Evolutionary conservation across 2,797 vertebrate genomes (phyloP).

Genomic region (Darevskia mixta): DNA sequence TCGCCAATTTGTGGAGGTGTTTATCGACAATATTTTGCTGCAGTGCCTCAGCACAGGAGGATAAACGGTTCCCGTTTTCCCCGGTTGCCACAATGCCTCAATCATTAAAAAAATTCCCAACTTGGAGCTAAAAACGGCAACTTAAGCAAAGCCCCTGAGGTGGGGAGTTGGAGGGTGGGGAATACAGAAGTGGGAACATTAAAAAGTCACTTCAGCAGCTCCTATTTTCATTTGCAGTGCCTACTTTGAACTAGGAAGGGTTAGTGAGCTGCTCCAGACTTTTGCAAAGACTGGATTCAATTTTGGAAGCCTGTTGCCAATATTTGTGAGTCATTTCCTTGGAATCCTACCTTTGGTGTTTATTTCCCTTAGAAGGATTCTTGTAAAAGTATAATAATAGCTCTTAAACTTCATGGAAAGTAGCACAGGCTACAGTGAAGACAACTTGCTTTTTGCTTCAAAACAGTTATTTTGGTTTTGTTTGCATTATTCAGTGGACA

Average conservation of each 20-base stretch:
- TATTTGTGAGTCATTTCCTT: conserved; percentile 88
- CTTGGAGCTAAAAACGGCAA: conserved; percentile 72
- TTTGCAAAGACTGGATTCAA: conserved; percentile 78
- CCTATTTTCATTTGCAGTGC: conserved; percentile 68
- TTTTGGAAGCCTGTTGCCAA: conserved; percentile 81
- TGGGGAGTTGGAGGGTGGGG: conserved; percentile 28
- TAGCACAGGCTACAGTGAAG: conserved; percentile 68
- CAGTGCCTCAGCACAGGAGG: background rate
- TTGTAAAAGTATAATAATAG: conserved; percentile 83
- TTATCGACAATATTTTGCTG: conserved; percentile 26
- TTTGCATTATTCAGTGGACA: conserved; percentile 69
- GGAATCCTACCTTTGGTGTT: conserved; percentile 91
- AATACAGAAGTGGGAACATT: conserved; percentile 9
- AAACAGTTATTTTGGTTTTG: conserved; percentile 72
- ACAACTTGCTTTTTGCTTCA: conserved; percentile 80
- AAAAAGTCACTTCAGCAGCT: conserved; percentile 14
- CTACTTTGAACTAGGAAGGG: conserved; percentile 69
- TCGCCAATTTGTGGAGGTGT: conserved; percentile 3
- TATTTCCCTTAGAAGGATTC: conserved; percentile 90
- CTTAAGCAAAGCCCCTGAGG: conserved; percentile 56
- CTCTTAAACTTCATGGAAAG: conserved; percentile 73
- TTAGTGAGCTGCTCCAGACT: conserved; percentile 66
- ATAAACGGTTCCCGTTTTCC: background rate
- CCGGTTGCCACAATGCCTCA: conserved; percentile 58
- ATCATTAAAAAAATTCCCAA: conserved; percentile 71